These are phyloP conservation scores for Stichodactyla mertensii DNA, from an alignment of 64 coral and sea anemone genomes.

Conservation along the genomic window DNA sequence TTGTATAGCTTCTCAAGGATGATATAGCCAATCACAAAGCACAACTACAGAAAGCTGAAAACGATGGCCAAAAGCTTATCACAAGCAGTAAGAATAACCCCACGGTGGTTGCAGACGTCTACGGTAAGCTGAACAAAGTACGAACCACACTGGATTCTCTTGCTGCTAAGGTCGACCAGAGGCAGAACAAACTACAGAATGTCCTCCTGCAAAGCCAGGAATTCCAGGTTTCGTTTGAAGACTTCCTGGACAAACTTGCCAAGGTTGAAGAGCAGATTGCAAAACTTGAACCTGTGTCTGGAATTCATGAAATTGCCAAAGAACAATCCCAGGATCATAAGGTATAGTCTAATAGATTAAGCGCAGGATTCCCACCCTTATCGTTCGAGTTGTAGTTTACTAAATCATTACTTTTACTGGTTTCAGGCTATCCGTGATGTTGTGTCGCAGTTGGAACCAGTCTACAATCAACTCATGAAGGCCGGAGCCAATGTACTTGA, in stretches of 20 bases:
- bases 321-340: conserved; percentile 73
- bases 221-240: conserved; percentile 93
- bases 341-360: conserved; percentile 19
- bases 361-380: background rate
- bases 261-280: conserved; percentile 81
- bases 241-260: conserved; percentile 84
- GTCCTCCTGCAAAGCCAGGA: conserved; percentile 91
- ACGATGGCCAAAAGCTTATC: conserved; percentile 79
- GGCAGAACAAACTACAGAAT: conserved; percentile 70
- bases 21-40: conserved; percentile 72
- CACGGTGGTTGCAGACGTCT: conserved; percentile 65
- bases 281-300: conserved; percentile 83
- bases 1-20: conserved; percentile 73
- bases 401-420: background rate
- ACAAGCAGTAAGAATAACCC: conserved; percentile 69
- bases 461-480: conserved; percentile 81
- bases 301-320: conserved; percentile 75
- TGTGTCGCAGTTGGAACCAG: conserved; percentile 74
- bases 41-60: conserved; percentile 72
- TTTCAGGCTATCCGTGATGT: conserved; percentile 72
- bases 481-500: conserved; percentile 68
- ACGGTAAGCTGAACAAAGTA: conserved; percentile 86
- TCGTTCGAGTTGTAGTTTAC: background rate
- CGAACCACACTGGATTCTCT: conserved; percentile 69
- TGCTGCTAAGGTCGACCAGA: conserved; percentile 75